These are phyloP conservation scores for Melanotaenia maccullochi DNA, from an alignment of 2,797 vertebrate genomes.

Conservation along the genomic window DNA sequence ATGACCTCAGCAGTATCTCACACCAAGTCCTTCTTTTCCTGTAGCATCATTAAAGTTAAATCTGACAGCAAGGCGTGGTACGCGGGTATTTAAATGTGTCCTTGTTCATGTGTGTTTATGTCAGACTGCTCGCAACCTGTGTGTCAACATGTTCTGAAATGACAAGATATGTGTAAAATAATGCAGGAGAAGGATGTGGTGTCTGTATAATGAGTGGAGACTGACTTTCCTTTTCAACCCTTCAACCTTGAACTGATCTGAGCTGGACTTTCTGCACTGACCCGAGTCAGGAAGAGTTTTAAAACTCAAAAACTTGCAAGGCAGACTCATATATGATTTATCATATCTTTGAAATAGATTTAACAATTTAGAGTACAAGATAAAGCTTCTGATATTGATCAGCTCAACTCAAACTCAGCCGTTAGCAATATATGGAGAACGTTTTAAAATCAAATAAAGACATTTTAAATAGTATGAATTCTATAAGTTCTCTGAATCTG, in stretches of 20 bases:
- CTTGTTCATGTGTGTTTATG: conserved; percentile 37
- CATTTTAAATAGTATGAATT: too few relatives aligned
- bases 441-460: too few relatives aligned
- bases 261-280: conserved; percentile 16
- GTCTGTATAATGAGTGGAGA: conserved; percentile 46
- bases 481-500: too few relatives aligned
- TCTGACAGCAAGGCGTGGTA: conserved; percentile 60
- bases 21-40: conserved; percentile 23
- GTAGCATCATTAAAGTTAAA: conserved; percentile 67
- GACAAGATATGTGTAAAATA: conserved; percentile 52
- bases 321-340: not conserved
- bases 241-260: conserved; percentile 63
- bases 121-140: conserved; percentile 12
- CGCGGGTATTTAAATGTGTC: conserved; percentile 52
- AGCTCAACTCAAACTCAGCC: not conserved
- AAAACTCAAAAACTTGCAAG: not conserved
- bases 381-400: conserved; percentile 21
- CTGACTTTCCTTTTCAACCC: conserved; percentile 50
- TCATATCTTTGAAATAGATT: conserved; percentile 2
- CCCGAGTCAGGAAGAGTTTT: not conserved
- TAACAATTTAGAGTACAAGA: conserved; percentile 2
- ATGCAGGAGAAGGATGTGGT: conserved; percentile 31
- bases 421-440: too few relatives aligned
- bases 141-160: conserved; percentile 22
- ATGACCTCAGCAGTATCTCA: conserved; percentile 67